Percentiles rank a stretch among this genome's conserved stretches.
Conservation (phyloP, 1,140 invertebrate genomes). For the Dolichoris vasculosae region DNA sequence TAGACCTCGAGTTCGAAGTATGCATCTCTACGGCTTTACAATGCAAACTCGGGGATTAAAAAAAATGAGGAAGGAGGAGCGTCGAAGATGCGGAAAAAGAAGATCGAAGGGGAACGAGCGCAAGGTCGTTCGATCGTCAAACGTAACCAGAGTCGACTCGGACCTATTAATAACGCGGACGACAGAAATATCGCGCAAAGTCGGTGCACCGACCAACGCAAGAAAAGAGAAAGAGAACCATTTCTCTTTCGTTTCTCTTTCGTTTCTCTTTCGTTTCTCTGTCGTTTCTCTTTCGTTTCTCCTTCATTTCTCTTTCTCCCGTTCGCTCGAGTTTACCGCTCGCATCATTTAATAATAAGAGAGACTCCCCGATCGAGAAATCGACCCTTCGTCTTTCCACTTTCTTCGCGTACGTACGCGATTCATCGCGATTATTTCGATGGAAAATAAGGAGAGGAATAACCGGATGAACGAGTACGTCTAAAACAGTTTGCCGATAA, state of each 20-base stretch:
- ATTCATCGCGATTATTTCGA: slow-evolving; percentile 21
- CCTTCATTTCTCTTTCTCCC: neutral
- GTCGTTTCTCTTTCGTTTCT: neutral
- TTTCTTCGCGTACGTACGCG: slow-evolving; percentile 21
- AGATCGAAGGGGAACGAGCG: slow-evolving; percentile 25
- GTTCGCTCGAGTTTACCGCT: neutral
- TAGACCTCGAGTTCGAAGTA: too few species aligned
- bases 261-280: too few species aligned
- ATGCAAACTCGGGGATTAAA: slow-evolving; percentile 40
- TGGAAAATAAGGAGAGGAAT: neutral
- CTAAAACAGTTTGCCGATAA: neutral
- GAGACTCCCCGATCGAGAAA: slow-evolving; percentile 1
- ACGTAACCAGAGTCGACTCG: slow-evolving; percentile 51
- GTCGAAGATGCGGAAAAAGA: neutral
- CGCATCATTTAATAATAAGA: slow-evolving; percentile 3
- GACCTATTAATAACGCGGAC: slow-evolving; percentile 54
- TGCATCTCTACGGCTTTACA: neutral
- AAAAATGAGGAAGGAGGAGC: slow-evolving; percentile 16
- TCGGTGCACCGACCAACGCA: neutral
- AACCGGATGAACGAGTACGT: neutral
- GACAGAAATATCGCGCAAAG: neutral
- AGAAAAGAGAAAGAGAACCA: neutral
- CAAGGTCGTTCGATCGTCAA: slow-evolving; percentile 57
- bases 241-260: too few species aligned
- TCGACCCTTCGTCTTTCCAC: neutral